Percentiles rank a stretch among this genome's conserved stretches.
Conservation (phyloP, 2,113 vertebrate species). For the Eurystomus gularis region DNA sequence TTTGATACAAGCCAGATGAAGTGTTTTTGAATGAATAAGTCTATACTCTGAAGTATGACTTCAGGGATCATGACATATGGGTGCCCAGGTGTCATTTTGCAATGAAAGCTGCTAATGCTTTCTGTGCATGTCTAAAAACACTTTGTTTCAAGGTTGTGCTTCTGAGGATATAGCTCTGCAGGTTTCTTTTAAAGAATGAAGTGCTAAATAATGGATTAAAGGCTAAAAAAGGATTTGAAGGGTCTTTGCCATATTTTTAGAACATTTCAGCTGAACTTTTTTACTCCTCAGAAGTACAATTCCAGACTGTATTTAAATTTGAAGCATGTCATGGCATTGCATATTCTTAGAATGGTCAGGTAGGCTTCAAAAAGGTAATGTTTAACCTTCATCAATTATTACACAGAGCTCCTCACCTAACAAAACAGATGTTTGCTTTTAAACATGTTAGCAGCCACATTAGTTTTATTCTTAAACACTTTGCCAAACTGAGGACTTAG, state of each 20-base stretch:
- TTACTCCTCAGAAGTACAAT: slow-evolving; percentile 6
- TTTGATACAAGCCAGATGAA: slow-evolving; percentile 62
- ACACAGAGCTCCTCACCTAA: neutral
- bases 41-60: slow-evolving; percentile 43
- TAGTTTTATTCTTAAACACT: neutral
- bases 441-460: neutral
- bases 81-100: slow-evolving; percentile 37
- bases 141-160: slow-evolving; percentile 53
- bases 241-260: neutral
- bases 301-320: slow-evolving; percentile 48
- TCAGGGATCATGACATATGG: slow-evolving; percentile 26
- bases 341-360: slow-evolving; percentile 5
- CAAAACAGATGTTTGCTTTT: slow-evolving; percentile 1
- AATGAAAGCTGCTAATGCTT: slow-evolving; percentile 38
- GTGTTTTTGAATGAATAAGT: slow-evolving; percentile 57
- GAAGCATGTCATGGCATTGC: neutral
- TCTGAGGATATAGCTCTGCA: slow-evolving; percentile 33
- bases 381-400: slow-evolving; percentile 53
- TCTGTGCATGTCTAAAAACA: slow-evolving; percentile 48
- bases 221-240: slow-evolving; percentile 58
- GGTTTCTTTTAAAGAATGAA: slow-evolving; percentile 53
- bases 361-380: neutral
- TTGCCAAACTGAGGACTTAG: neutral
- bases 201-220: slow-evolving; percentile 53
- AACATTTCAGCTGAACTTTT: slow-evolving; percentile 17